These are phyloP conservation scores for Aselliscus stoliczkanus DNA, from an alignment of 2,797 vertebrate genomes.

Conservation along the genomic window DNA sequence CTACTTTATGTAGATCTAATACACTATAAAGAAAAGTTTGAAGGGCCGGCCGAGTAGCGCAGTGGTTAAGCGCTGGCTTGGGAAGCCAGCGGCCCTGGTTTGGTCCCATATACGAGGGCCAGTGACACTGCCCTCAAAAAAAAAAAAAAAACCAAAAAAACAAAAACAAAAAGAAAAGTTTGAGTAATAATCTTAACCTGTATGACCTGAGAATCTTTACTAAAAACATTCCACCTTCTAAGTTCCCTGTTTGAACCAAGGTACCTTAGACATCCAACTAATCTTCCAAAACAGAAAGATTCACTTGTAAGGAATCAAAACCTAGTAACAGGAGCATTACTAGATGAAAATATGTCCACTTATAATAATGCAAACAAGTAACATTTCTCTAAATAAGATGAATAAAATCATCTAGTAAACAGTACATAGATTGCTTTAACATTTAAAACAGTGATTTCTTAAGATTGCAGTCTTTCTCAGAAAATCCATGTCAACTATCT, in stretches of 20 bases:
- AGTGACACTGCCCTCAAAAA: too few species aligned
- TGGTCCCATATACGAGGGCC: too few species aligned
- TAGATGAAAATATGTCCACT: not conserved
- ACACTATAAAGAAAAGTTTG: too few species aligned
- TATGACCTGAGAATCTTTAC: not conserved
- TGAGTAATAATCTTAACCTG: not conserved
- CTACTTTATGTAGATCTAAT: not conserved
- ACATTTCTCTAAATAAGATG: not conserved
- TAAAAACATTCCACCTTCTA: not conserved
- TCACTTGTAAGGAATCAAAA: conserved; percentile 5
- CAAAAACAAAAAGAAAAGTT: too few species aligned
- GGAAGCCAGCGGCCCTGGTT: too few species aligned
- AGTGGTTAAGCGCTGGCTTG: too few species aligned
- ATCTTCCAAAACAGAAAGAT: not conserved
- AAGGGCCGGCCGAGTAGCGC: too few species aligned
- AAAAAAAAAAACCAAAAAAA: too few species aligned
- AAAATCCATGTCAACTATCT: not conserved
- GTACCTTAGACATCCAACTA: not conserved
- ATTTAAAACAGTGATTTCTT: conserved; percentile 14
- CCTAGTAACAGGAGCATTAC: not conserved
- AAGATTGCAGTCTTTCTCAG: not conserved
- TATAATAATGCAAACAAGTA: not conserved
- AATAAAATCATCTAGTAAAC: not conserved
- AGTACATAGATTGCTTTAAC: not conserved
- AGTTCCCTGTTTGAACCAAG: not conserved